phyloP scores from a whole-genome alignment of 2,888 invertebrate species.

The Dioctria linearis region DNA sequence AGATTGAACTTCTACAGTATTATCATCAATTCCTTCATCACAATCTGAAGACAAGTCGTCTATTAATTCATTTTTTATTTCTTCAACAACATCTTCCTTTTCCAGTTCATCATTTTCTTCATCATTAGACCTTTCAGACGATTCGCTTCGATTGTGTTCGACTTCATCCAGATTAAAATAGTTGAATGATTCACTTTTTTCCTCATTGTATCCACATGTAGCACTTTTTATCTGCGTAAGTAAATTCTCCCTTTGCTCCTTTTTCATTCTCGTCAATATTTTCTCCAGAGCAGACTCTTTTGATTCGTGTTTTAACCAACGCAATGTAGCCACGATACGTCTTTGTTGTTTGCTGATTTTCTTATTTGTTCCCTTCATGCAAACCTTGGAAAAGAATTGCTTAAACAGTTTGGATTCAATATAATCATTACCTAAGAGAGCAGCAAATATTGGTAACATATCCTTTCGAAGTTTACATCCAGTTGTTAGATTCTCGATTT shows the following conservation, averaged over 20 bases:
- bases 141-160: not conserved
- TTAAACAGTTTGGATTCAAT: constrained; percentile 79
- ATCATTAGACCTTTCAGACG: constrained; percentile 31
- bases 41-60: not conserved
- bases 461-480: constrained; percentile 77
- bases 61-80: constrained; percentile 30
- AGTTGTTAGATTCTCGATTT: constrained; percentile 78
- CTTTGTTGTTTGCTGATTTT: constrained; percentile 76
- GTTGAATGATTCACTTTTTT: constrained; percentile 74
- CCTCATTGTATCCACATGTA: constrained; percentile 77
- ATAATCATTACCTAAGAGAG: constrained; percentile 92
- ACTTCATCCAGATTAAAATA: constrained; percentile 72
- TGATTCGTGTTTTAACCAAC: constrained; percentile 83
- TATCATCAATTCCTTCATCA: constrained; percentile 26
- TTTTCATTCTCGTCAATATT: constrained; percentile 77
- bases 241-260: constrained; percentile 73
- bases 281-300: constrained; percentile 79
- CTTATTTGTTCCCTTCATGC: constrained; percentile 69
- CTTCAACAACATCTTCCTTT: constrained; percentile 10
- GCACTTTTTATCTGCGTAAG: constrained; percentile 76
- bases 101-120: constrained; percentile 62
- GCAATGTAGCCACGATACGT: constrained; percentile 79
- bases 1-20: constrained; percentile 55
- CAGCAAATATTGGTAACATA: constrained; percentile 84
- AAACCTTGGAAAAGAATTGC: constrained; percentile 74